These are phyloP conservation scores for Merops nubicus DNA, from an alignment of 2,113 vertebrate genomes.

Conservation along the genomic window DNA sequence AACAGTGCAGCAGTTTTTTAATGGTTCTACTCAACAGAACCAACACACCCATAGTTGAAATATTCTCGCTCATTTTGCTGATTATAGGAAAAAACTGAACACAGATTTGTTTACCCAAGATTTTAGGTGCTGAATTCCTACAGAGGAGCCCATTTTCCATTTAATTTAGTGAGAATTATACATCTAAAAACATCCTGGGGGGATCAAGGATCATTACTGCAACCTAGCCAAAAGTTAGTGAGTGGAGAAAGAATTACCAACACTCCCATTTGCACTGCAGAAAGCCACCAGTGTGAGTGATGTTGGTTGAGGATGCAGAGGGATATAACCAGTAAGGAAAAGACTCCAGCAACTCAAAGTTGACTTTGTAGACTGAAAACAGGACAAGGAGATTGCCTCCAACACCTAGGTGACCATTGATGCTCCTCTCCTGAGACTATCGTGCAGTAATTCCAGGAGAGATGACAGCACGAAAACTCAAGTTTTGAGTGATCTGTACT, in stretches of 20 bases:
- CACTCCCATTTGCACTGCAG: accelerated
- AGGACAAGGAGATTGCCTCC: accelerated
- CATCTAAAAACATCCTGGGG: accelerated
- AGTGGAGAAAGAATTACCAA: background rate
- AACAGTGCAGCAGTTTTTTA: background rate
- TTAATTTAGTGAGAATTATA: background rate
- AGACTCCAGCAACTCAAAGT: accelerated
- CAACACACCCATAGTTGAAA: background rate
- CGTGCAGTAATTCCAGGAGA: background rate
- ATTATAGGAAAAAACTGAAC: background rate
- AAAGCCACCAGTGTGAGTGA: accelerated
- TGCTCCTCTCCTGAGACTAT: background rate
- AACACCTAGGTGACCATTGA: accelerated
- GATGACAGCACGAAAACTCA: background rate
- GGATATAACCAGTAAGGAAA: background rate
- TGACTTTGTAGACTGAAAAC: background rate
- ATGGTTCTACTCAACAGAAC: background rate
- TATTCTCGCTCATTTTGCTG: background rate
- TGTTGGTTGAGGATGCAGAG: accelerated
- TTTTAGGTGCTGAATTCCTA: background rate
- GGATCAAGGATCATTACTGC: no score
- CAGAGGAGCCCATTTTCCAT: accelerated
- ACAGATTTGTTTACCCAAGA: accelerated
- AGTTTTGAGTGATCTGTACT: background rate
- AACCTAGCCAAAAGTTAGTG: background rate